Evolutionary conservation across 2,113 vertebrate genomes (phyloP).

Genomic region (Procavia capensis): DNA sequence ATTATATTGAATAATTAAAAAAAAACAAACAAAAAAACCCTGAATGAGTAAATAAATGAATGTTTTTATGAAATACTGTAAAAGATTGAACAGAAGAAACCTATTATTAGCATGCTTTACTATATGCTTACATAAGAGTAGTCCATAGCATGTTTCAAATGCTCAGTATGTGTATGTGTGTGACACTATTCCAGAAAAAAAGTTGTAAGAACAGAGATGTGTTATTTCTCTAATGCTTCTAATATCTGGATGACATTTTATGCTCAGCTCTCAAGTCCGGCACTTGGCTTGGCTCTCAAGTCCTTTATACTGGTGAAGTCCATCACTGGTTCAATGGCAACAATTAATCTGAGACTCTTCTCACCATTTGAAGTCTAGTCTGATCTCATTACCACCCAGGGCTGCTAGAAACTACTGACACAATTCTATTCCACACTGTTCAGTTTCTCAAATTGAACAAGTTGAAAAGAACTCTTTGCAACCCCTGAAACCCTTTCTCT

Average conservation of each 20-base stretch:
- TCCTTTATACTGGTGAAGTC: background rate
- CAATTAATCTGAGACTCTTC: background rate
- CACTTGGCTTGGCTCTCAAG: background rate
- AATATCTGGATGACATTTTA: background rate
- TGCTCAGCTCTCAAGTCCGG: background rate
- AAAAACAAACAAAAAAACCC: background rate
- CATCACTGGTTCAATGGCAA: background rate
- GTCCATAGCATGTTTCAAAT: conserved; percentile 41
- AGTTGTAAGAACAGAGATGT: background rate
- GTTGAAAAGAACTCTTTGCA: background rate
- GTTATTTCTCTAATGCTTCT: background rate
- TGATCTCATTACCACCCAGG: background rate
- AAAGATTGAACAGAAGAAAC: conserved; percentile 36
- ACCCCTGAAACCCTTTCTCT: background rate
- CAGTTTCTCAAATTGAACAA: background rate
- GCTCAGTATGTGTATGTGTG: background rate
- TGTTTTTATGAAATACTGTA: background rate
- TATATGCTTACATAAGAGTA: background rate
- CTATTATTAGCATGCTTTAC: background rate
- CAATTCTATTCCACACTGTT: background rate
- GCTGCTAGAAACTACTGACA: background rate
- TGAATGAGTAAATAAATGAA: background rate
- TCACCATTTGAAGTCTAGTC: background rate
- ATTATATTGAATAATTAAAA: background rate
- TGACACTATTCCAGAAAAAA: background rate